Base-by-base conservation (phyloP, 2,113 vertebrate genomes). In the Pomatorhinus ruficollis region DNA sequence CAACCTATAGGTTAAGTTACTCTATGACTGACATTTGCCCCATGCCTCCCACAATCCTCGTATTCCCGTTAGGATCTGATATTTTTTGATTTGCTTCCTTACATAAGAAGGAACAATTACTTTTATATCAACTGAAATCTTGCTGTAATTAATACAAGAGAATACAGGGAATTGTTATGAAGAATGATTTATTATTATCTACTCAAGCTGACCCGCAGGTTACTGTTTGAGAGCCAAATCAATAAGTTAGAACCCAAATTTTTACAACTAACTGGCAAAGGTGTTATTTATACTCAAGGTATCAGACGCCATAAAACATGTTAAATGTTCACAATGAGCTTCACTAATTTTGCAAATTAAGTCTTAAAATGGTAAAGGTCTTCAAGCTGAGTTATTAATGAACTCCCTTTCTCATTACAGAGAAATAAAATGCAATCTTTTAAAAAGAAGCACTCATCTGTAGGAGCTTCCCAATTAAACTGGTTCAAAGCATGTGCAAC, bases 391-490 rank as follows among this genome's bases (percentile, higher is more conserved):
- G 91, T 93, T 98, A 97, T 96, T 97, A 59, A 92, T 92, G 86
- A 95, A 83, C 76, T 96, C 94, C 87, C 83, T 92, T 94, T 77
- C 95, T 98, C 93, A 96, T 97, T 97, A 97, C 75, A 95, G 65
- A 86, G 75, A 90, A 82, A 97, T 91, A 97, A 97, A 98, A 97
- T 37, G 70, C 90, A 69, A 86, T 97, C 80, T 94, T 97, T 96
- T 87, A 91, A 96, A 96, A 97, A 97, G 96, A 92, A 97, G 97
- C 87, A 60, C 77, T 97, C 93, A 91, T 93, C 94, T 98, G 94
- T 95, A 95, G 82, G 97, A 98, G 90, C 91, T 97, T 97, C 60
- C 97, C 97, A 98, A 98, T 98, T 98, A 97, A 96, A 93, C 83
- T 81, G 70, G 92, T 92, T 97, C 90, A 96, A 97, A 97, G 95